These are phyloP conservation scores for Rhabdornis inornatus DNA, from an alignment of 2,113 vertebrate species.

Conservation along the genomic window DNA sequence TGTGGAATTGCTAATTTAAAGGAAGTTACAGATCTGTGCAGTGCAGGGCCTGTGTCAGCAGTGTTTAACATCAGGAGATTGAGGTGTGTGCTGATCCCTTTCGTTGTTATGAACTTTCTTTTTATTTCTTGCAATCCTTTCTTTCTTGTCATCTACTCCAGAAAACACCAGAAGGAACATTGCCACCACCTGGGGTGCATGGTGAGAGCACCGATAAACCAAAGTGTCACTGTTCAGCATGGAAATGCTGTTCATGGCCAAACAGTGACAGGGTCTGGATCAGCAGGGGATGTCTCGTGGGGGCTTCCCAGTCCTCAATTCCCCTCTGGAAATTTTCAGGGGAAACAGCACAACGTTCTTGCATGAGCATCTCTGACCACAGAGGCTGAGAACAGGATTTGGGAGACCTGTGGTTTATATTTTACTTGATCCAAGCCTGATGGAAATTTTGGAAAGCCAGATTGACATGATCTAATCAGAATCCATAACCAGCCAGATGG, in stretches of 20 bases:
- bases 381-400: neutral
- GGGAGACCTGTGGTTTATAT: neutral
- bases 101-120: neutral
- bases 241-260: neutral
- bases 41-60: constrained; percentile 51
- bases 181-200: neutral
- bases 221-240: neutral
- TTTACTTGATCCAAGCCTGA: neutral
- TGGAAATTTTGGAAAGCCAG: neutral
- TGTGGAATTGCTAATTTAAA: constrained; percentile 65
- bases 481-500: neutral
- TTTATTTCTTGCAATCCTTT: neutral
- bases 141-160: neutral
- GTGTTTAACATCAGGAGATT: constrained; percentile 18
- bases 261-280: accelerated
- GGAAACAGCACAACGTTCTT: neutral
- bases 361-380: neutral
- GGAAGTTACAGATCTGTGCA: constrained; percentile 20
- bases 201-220: neutral
- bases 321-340: neutral
- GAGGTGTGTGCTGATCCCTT: constrained; percentile 8
- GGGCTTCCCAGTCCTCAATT: neutral
- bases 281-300: accelerated
- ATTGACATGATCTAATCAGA: neutral
- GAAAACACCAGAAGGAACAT: neutral